Evolutionary conservation across 2,797 vertebrate genomes (phyloP).

Genomic region (Hipposideros larvatus): DNA sequence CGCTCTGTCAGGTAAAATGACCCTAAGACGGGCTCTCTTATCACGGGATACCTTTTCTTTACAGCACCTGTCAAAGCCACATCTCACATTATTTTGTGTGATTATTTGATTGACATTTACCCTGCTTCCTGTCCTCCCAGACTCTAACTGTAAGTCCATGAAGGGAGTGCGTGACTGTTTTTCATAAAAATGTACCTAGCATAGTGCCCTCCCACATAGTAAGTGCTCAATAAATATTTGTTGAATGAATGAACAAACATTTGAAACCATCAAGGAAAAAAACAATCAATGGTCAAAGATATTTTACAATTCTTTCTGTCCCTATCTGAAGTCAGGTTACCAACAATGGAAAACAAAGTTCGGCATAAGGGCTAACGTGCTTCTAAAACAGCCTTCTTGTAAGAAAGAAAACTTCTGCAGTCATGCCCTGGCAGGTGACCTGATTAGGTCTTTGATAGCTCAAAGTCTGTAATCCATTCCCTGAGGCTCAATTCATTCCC

Average conservation of each 20-base stretch:
- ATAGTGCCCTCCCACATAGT: background rate
- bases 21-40: background rate
- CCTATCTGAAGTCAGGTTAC: constrained; percentile 45
- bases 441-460: constrained; percentile 45
- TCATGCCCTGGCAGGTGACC: constrained; percentile 29
- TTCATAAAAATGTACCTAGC: background rate
- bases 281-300: background rate
- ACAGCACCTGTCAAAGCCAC: background rate
- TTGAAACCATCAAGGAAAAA: constrained; percentile 19
- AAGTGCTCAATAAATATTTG: background rate
- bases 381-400: constrained; percentile 39
- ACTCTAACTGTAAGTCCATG: background rate
- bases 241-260: constrained; percentile 15
- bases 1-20: background rate
- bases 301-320: constrained; percentile 41
- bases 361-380: background rate
- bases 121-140: background rate
- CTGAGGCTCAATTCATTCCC: constrained; percentile 44
- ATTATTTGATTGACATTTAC: background rate
- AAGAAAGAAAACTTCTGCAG: constrained; percentile 6
- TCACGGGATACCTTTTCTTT: background rate
- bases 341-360: constrained; percentile 8
- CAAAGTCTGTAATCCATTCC: background rate
- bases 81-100: background rate
- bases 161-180: background rate